Percentiles rank a stretch among this genome's conserved stretches.
phyloP scores from a whole-genome alignment of 2,888 invertebrate species.

The Zelleria hepariella region DNA sequence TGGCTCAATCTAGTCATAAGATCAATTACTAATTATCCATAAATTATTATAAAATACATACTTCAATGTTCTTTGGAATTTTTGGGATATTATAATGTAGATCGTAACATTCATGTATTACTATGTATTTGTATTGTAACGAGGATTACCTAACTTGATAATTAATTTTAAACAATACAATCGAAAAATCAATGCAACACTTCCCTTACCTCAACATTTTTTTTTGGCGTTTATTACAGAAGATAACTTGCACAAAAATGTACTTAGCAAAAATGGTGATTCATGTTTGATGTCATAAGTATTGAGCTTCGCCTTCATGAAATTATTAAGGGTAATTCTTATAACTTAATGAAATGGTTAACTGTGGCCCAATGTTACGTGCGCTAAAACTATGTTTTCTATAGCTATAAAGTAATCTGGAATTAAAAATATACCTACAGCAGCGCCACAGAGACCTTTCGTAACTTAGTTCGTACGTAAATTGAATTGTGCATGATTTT shows the following conservation, averaged over 20 bases:
- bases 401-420: not conserved
- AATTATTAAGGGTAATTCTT: not conserved
- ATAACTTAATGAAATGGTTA: not conserved
- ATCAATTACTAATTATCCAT: slow-evolving; percentile 58
- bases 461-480: not conserved
- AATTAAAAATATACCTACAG: not conserved
- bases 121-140: slow-evolving; percentile 32
- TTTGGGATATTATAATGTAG: slow-evolving; percentile 44
- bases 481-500: not conserved
- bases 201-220: slow-evolving; percentile 28
- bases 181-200: slow-evolving; percentile 34
- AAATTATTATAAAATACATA: slow-evolving; percentile 55
- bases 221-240: slow-evolving; percentile 14
- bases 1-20: slow-evolving; percentile 73
- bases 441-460: not conserved
- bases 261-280: slow-evolving; percentile 56
- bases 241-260: slow-evolving; percentile 62
- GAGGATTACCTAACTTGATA: slow-evolving; percentile 33
- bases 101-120: slow-evolving; percentile 39
- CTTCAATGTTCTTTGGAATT: slow-evolving; percentile 38
- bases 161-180: slow-evolving; percentile 41
- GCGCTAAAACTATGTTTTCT: not conserved
- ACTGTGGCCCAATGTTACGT: not conserved
- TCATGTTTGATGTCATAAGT: slow-evolving; percentile 16
- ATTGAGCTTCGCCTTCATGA: slow-evolving; percentile 18